These are phyloP conservation scores for Megathymus violae DNA, from an alignment of 1,140 invertebrate genomes.

Conservation along the genomic window DNA sequence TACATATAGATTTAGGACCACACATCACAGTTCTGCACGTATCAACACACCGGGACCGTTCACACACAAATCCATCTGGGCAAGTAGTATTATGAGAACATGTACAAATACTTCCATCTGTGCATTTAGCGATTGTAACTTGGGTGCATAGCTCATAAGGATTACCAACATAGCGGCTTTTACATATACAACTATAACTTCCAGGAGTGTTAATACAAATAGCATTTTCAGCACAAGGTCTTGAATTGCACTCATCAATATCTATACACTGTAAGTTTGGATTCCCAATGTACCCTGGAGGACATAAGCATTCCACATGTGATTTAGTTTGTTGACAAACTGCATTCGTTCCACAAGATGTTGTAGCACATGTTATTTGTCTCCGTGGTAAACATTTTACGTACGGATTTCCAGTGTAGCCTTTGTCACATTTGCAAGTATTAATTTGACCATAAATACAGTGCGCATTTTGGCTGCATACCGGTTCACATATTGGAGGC, in stretches of 20 bases:
- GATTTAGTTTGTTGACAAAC: conserved; percentile 90
- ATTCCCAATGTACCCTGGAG: conserved; percentile 92
- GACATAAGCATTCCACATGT: conserved; percentile 92
- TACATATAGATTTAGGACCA: conserved; percentile 92
- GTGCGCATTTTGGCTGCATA: conserved; percentile 92
- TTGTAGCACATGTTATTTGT: conserved; percentile 89
- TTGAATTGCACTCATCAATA: conserved; percentile 92
- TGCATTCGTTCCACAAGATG: conserved; percentile 90
- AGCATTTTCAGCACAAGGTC: conserved; percentile 93
- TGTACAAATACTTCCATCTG: conserved; percentile 87
- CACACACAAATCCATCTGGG: conserved; percentile 89
- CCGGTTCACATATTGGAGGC: conserved; percentile 91
- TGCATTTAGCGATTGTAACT: conserved; percentile 87
- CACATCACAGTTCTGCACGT: conserved; percentile 89
- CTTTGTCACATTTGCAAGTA: conserved; percentile 92
- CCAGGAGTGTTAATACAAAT: conserved; percentile 95
- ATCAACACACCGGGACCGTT: conserved; percentile 88
- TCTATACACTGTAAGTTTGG: conserved; percentile 93
- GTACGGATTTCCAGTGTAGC: conserved; percentile 94
- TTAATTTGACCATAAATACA: conserved; percentile 92
- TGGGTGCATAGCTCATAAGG: conserved; percentile 91
- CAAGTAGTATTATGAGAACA: conserved; percentile 89
- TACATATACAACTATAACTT: conserved; percentile 94
- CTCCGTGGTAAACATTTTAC: conserved; percentile 89
- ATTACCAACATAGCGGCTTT: conserved; percentile 92